phyloP scores from a whole-genome alignment of 2,888 invertebrate species.

The Leptinotarsa haldemani region DNA sequence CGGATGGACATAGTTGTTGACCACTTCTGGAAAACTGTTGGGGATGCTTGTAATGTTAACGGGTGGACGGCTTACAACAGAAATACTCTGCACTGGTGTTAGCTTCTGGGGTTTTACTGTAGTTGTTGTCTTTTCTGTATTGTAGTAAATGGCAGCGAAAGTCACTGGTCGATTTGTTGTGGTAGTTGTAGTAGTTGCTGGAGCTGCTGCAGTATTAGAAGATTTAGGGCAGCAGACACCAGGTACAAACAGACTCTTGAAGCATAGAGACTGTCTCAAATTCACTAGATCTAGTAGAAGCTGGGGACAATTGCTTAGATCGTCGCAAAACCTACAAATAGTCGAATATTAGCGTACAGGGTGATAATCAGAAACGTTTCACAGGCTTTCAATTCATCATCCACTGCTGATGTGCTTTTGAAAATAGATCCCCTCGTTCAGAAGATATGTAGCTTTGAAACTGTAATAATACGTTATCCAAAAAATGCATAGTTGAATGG shows the following conservation, averaged over 20 bases:
- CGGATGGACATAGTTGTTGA: slow-evolving; percentile 67
- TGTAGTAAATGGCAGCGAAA: slow-evolving; percentile 52
- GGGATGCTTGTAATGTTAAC: slow-evolving; percentile 38
- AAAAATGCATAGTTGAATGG: too few relatives aligned
- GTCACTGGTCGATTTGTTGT: slow-evolving; percentile 50
- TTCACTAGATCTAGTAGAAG: slow-evolving; percentile 83
- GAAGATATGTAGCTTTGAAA: too few relatives aligned
- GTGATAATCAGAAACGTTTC: too few relatives aligned
- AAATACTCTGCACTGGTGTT: slow-evolving; percentile 30
- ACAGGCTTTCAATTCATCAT: too few relatives aligned
- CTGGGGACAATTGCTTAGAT: slow-evolving; percentile 89
- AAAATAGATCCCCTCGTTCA: too few relatives aligned
- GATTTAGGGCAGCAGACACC: slow-evolving; percentile 88
- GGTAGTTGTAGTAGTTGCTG: slow-evolving; percentile 51
- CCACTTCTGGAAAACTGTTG: slow-evolving; percentile 23
- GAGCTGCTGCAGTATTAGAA: slow-evolving; percentile 57
- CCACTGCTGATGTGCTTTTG: too few relatives aligned
- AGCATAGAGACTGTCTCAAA: slow-evolving; percentile 87
- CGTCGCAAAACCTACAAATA: slow-evolving; percentile 75
- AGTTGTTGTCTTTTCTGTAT: slow-evolving; percentile 49
- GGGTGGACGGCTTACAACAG: slow-evolving; percentile 33
- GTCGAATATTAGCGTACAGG: neutral
- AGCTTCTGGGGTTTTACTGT: slow-evolving; percentile 33
- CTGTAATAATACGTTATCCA: too few relatives aligned
- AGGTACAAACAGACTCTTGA: slow-evolving; percentile 90